Conservation (phyloP, 2,797 vertebrate genomes). For the Luscinia luscinia region DNA sequence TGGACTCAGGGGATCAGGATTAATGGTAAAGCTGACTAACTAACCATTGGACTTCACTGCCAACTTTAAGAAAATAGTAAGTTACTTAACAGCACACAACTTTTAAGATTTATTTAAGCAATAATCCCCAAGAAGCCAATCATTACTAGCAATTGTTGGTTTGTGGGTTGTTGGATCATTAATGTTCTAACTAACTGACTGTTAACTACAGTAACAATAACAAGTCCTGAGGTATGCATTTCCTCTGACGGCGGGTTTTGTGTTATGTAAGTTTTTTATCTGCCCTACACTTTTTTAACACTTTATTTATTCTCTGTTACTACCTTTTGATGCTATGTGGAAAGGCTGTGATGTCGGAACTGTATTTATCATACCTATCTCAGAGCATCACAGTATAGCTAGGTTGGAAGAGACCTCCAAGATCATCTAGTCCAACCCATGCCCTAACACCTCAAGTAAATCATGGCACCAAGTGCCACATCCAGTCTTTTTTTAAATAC, state of each 20-base stretch:
- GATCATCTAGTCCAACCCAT: too few species aligned
- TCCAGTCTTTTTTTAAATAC: too few species aligned
- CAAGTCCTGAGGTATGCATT: not conserved
- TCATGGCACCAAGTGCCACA: too few species aligned
- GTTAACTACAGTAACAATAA: constrained; percentile 27
- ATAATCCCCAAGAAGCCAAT: constrained; percentile 50
- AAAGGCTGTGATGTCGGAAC: not conserved
- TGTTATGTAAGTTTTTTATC: not conserved
- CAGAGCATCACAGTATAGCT: too few species aligned
- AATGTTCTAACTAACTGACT: constrained; percentile 24
- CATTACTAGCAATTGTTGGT: constrained; percentile 39
- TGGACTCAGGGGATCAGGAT: not conserved
- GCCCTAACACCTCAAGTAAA: too few species aligned
- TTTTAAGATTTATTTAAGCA: constrained; percentile 50
- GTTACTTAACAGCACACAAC: constrained; percentile 18
- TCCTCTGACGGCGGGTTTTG: not conserved
- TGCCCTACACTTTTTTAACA: not conserved
- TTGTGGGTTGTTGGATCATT: constrained; percentile 47
- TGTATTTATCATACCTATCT: not conserved
- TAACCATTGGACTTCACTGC: not conserved
- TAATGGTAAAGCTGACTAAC: not conserved
- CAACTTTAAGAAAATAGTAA: not conserved
- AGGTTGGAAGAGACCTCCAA: too few species aligned
- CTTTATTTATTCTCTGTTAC: not conserved
- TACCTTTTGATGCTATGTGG: not conserved